These are phyloP conservation scores for Lycaena phlaeas DNA, from an alignment of 2,888 invertebrate species.

Conservation along the genomic window DNA sequence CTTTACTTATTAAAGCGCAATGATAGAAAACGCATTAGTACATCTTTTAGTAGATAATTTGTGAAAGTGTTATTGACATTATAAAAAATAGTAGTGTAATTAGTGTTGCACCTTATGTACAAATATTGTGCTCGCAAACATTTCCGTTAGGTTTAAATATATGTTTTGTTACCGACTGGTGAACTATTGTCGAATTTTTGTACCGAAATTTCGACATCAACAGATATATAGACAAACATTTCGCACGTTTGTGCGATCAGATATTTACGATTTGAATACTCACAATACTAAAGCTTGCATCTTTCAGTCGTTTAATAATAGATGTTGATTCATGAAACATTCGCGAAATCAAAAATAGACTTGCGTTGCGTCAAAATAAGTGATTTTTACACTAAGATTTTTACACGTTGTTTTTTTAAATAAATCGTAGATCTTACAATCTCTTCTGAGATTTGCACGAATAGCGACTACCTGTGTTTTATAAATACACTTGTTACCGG, in stretches of 20 bases:
- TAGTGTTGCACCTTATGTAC: neutral
- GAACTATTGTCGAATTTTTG: constrained; percentile 29
- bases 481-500: constrained; percentile 9
- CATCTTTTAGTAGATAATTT: neutral
- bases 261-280: constrained; percentile 13
- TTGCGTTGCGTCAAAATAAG: constrained; percentile 50
- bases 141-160: neutral
- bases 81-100: neutral
- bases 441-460: neutral
- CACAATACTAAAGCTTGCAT: constrained; percentile 23
- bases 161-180: constrained; percentile 28
- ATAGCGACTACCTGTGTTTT: neutral
- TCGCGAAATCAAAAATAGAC: constrained; percentile 46
- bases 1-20: too few species aligned
- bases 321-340: constrained; percentile 54
- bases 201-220: constrained; percentile 38
- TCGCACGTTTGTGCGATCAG: constrained; percentile 16
- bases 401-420: constrained; percentile 24
- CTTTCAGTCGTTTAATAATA: constrained; percentile 50
- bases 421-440: neutral
- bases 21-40: too few species aligned
- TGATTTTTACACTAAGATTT: constrained; percentile 38
- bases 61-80: neutral
- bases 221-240: constrained; percentile 32
- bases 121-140: neutral